phyloP scores from a whole-genome alignment of 1,140 invertebrate genomes.

The Armadillidium nasatum region DNA sequence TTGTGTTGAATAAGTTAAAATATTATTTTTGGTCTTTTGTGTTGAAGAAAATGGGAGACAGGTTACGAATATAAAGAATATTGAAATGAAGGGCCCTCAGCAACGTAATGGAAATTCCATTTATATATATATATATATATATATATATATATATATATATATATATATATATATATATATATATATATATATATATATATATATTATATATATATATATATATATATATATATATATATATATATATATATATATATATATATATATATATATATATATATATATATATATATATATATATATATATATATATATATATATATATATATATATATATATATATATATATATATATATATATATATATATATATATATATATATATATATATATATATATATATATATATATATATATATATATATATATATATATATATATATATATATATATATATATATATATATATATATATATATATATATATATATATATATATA shows the following conservation, averaged over 20 bases:
- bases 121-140: not conserved
- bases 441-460: no score
- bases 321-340: constrained; percentile 3
- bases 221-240: constrained; percentile 15
- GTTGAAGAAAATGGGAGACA: no score
- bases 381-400: not conserved
- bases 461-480: no score
- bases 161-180: constrained; percentile 13
- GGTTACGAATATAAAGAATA: no score
- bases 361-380: constrained; percentile 5
- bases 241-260: constrained; percentile 9
- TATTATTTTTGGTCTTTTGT: no score
- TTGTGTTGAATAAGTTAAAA: no score
- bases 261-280: not conserved
- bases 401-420: no score
- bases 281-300: not conserved
- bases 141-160: constrained; percentile 15
- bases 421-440: no score
- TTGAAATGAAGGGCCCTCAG: no score
- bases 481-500: no score
- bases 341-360: constrained; percentile 3
- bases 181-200: constrained; percentile 13
- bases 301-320: constrained; percentile 15
- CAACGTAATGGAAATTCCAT: no score
- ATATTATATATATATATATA: constrained; percentile 1